Evolutionary conservation across 2,113 vertebrate species (phyloP), one percentile per base, ranked within the genome.

Genomic region (Eptesicus fuscus): DNA sequence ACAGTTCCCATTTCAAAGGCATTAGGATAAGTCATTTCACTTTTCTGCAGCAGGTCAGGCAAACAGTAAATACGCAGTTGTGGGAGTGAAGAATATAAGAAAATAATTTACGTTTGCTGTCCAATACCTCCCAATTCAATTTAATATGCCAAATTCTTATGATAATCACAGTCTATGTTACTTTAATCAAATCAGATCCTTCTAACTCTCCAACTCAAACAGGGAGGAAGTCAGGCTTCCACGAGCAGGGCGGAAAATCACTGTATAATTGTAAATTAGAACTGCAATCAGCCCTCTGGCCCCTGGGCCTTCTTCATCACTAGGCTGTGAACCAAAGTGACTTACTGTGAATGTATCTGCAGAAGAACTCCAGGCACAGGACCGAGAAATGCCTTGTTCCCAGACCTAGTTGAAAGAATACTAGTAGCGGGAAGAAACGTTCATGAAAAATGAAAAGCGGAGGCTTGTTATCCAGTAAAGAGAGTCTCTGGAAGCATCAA

Each of bases 251-350:
- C 96, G 85, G 28, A 97, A 92, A 97, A 0, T 1, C 25, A 8
- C 47, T 61, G 71, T 82, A 85, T 96, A 98, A 97, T 96, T 98
- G 95, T 95, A 98, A 93, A 98, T 96, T 98, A 97, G 97, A 97
- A 95, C 92, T 74, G 82, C 93, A 96, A 93, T 95, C 95, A 51
- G 96, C 92, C 93, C 82, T 86, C 91, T 96, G 97, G 96, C 94
- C 98, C 94, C 0, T 40, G 77, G 93, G 97, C 82, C 42, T 83
- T 94, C 93, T 93, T 96, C 94, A 88, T 32, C 91, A 97, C 90
- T 71, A 96, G 95, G 80, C 96, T 94, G 77, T 70, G 86, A 94
- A 93, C 90, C 44, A 77, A 88, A 80, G 61, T 63, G 87, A 94
- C 53, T 97, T 78, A 83, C 37, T 30, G 82, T n/a, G 85, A 95